Conservation (phyloP, 2,797 vertebrate genomes). For the Anabacerthia variegaticeps region DNA sequence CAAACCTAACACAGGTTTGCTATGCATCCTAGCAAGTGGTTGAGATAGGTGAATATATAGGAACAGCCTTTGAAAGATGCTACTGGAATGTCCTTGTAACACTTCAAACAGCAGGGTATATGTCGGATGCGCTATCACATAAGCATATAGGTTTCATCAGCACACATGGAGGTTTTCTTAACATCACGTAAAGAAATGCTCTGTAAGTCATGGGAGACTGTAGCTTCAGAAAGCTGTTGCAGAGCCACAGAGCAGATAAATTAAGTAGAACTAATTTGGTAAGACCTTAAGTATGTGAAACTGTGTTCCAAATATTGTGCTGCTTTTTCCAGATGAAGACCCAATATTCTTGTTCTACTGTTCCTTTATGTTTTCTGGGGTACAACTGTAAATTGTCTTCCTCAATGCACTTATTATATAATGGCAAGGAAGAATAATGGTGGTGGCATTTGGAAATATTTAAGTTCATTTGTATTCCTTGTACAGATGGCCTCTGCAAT, state of each 20-base stretch:
- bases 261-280: slow-evolving; percentile 63
- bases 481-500: slow-evolving; percentile 31
- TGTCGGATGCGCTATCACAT: neutral
- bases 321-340: slow-evolving; percentile 47
- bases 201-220: neutral
- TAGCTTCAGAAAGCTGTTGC: slow-evolving; percentile 12
- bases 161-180: neutral
- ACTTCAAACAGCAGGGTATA: neutral
- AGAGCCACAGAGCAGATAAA: slow-evolving; percentile 22
- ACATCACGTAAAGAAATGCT: neutral
- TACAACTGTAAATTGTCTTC: slow-evolving; percentile 48
- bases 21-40: neutral
- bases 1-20: neutral
- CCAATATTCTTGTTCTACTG: slow-evolving; percentile 20
- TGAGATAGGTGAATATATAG: neutral
- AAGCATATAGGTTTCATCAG: neutral
- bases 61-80: neutral
- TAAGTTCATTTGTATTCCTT: slow-evolving; percentile 49
- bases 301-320: neutral
- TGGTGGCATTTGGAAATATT: slow-evolving; percentile 51
- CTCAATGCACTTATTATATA: slow-evolving; percentile 54
- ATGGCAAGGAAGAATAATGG: slow-evolving; percentile 38
- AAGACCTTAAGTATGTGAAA: slow-evolving; percentile 50
- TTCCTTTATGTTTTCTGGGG: slow-evolving; percentile 47
- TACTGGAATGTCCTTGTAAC: neutral